Evolutionary conservation across 2,888 invertebrate species (phyloP).

Genomic region (Teinopalpus imperialis): DNA sequence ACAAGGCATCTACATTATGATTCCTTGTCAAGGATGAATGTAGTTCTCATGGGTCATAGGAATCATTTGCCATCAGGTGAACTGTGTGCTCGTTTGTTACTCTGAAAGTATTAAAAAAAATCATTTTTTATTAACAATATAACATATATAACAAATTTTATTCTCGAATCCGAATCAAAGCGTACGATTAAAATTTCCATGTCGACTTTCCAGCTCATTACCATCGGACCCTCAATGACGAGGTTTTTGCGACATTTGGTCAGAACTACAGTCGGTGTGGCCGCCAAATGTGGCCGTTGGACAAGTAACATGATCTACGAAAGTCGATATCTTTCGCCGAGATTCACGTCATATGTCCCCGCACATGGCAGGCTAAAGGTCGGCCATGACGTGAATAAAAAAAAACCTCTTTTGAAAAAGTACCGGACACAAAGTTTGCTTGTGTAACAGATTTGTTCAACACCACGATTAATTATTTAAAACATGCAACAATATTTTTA

Average conservation of each 20-base stretch:
- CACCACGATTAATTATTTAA: no score
- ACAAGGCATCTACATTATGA: no score
- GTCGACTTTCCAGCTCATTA: slow-evolving; percentile 50
- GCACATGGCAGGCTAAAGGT: slow-evolving; percentile 70
- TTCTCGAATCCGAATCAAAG: slow-evolving; percentile 37
- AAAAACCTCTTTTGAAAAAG: slow-evolving; percentile 3
- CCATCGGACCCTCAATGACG: slow-evolving; percentile 52
- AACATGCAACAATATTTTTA: no score
- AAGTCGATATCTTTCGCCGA: slow-evolving; percentile 52
- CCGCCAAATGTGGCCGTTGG: slow-evolving; percentile 65
- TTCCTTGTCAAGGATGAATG: no score
- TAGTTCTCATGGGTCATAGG: no score
- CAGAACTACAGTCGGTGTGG: slow-evolving; percentile 53
- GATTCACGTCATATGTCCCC: slow-evolving; percentile 66
- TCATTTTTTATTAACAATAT: no score
- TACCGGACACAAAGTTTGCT: slow-evolving; percentile 22
- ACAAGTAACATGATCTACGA: slow-evolving; percentile 59
- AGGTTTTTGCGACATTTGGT: slow-evolving; percentile 64
- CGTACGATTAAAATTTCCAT: slow-evolving; percentile 39
- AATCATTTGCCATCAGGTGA: no score
- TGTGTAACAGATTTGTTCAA: slow-evolving; percentile 6
- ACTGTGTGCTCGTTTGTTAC: no score
- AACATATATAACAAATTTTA: no score
- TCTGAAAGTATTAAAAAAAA: no score
- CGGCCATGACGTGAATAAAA: slow-evolving; percentile 46